Base-by-base conservation (phyloP, 2,888 invertebrate species). In the Theristus sp. region DNA sequence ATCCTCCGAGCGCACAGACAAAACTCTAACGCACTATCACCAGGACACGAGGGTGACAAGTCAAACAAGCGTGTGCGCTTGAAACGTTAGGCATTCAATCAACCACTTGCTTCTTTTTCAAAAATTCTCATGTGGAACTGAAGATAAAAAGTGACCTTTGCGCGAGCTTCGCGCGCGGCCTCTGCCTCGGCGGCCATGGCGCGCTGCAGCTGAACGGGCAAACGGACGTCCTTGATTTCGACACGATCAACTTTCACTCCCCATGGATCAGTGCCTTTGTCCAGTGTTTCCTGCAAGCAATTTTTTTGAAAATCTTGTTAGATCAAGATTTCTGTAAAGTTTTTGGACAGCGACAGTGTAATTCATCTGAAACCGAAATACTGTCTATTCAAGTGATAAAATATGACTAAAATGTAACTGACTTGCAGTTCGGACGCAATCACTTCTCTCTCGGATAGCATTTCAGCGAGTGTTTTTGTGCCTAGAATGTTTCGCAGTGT, bases 111-210 rank as follows among this genome's bases (percentile, higher is more conserved):
- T n/a, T n/a, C n/a, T n/a, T n/a, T n/a, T n/a, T n/a, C n/a, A n/a
- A n/a, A n/a, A n/a, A n/a, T n/a, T n/a, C n/a, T n/a, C n/a, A n/a
- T n/a, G n/a, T n/a, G n/a, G n/a, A n/a, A n/a, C n/a, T n/a, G n/a
- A n/a, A n/a, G n/a, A n/a, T n/a, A 52, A 52, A n/a, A 24, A 54
- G 29, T 6, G 30, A 38, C 57, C 38, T 57, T 57, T 22, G 57
- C 89, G 24, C 89, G 82, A 20, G 89, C 89, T 73, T 89, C 89
- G 31, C 89, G 81, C 0, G 89, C 85, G 0, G 90, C 90, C 70
- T 91, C 90, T 0, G 90, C 91, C 75, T 91, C 91, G 0, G 90
- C 90, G 0, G 91, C 91, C 91, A 91, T 91, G 0, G 90, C 90
- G 59, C 90, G 81, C 75, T 91, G 91, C 60, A 91, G 79, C 75